Percentiles rank a stretch among this genome's conserved stretches.
Evolutionary conservation across 2,888 invertebrate genomes (phyloP).

Genomic region (Lasius fuliginosus): DNA sequence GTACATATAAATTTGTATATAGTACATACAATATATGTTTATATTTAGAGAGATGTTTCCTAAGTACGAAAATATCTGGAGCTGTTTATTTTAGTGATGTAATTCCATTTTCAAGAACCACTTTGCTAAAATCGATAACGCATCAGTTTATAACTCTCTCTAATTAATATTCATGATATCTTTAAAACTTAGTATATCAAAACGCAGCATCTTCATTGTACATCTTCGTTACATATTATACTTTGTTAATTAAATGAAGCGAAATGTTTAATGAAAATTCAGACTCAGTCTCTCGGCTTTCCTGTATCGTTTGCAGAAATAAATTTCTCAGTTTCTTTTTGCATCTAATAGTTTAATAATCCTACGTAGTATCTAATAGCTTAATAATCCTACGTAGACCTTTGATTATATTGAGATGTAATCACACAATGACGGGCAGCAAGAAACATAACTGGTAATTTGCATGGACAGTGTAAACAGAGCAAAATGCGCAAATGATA

Average conservation of each 20-base stretch:
- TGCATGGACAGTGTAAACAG: slow-evolving; percentile 38
- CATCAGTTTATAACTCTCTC: neutral
- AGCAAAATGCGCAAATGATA: slow-evolving; percentile 42
- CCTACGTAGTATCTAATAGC: neutral
- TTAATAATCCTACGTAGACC: neutral
- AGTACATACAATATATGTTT: neutral
- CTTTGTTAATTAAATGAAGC: slow-evolving; percentile 6
- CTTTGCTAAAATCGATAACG: neutral
- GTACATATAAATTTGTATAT: neutral
- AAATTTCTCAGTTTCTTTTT: neutral
- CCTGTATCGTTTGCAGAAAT: neutral
- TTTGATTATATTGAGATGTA: slow-evolving; percentile 18
- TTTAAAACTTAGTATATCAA: neutral
- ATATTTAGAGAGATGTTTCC: neutral
- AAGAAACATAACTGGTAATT: slow-evolving; percentile 34
- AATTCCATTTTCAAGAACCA: neutral
- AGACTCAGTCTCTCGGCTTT: neutral
- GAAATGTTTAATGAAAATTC: neutral
- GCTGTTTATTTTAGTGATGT: slow-evolving; percentile 6
- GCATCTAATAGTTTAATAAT: neutral
- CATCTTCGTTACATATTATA: slow-evolving; percentile 1
- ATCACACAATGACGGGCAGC: neutral
- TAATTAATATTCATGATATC: slow-evolving; percentile 13
- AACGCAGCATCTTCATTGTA: neutral
- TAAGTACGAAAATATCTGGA: neutral